A percentile compares a stretch with the other conserved stretches of the same genome.
Conservation (phyloP, 1,140 invertebrate genomes). For the Pemphigus obesinymphae region DNA sequence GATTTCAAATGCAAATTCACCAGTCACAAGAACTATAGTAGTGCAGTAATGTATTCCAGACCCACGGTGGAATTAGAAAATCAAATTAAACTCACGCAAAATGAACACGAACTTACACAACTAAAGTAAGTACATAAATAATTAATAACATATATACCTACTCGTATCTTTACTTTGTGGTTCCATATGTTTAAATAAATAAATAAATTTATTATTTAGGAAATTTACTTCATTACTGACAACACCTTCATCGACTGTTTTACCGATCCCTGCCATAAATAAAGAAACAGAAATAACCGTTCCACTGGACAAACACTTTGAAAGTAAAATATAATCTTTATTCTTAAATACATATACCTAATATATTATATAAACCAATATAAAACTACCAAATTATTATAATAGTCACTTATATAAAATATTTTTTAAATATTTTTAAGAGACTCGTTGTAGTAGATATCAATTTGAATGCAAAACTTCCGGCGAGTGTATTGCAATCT, state of each 20-base stretch:
- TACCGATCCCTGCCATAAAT: slow-evolving; percentile 8
- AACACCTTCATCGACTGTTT: background rate
- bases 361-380: too few species aligned
- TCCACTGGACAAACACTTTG: background rate
- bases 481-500: slow-evolving; percentile 89
- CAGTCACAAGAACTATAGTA: slow-evolving; percentile 81
- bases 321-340: slow-evolving; percentile 12
- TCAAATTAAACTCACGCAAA: slow-evolving; percentile 67
- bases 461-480: slow-evolving; percentile 82
- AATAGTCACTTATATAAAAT: too few species aligned
- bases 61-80: slow-evolving; percentile 59
- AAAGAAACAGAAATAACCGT: slow-evolving; percentile 37
- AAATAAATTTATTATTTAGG: background rate
- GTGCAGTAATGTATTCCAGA: slow-evolving; percentile 66
- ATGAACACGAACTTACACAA: slow-evolving; percentile 74
- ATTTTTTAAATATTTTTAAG: background rate
- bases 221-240: background rate
- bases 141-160: background rate
- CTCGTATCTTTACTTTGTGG: background rate
- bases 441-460: slow-evolving; percentile 63
- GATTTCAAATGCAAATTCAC: slow-evolving; percentile 92
- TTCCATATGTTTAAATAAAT: background rate
- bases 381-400: too few species aligned
- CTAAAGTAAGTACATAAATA: slow-evolving; percentile 56
- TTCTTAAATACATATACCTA: background rate